Evolutionary conservation across 2,888 invertebrate species (phyloP).

Genomic region (Polydrusus pterygomalis): DNA sequence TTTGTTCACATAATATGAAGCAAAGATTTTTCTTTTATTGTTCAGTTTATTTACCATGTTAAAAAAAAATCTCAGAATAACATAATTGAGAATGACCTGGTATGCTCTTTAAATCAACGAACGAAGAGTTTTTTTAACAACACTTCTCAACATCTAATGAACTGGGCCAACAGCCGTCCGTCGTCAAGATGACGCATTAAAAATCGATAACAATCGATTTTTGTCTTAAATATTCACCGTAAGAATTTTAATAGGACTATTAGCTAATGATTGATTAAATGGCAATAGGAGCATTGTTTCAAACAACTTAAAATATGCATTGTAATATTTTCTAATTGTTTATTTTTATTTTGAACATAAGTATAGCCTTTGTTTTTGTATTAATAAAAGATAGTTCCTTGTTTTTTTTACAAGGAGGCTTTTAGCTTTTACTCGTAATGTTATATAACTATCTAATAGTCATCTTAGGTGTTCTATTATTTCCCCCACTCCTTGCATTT

Average conservation of each 20-base stretch:
- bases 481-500: no score
- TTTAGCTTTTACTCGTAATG: no score
- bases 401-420: no score
- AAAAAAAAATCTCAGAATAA: no score
- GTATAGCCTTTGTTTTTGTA: constrained; percentile 13
- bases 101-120: neutral
- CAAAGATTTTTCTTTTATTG: no score
- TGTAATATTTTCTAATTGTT: constrained; percentile 51
- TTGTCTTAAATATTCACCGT: constrained; percentile 50
- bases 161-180: constrained; percentile 32
- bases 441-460: no score
- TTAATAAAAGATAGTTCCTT: neutral
- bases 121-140: neutral
- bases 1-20: no score
- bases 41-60: no score
- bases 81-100: no score
- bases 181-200: constrained; percentile 42
- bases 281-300: constrained; percentile 46
- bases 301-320: constrained; percentile 47
- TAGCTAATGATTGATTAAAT: constrained; percentile 55
- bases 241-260: constrained; percentile 56
- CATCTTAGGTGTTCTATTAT: no score
- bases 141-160: constrained; percentile 23
- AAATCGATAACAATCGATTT: constrained; percentile 54
- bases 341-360: constrained; percentile 13